Conservation (phyloP, 2,113 vertebrate genomes). For the Jacana jacana region DNA sequence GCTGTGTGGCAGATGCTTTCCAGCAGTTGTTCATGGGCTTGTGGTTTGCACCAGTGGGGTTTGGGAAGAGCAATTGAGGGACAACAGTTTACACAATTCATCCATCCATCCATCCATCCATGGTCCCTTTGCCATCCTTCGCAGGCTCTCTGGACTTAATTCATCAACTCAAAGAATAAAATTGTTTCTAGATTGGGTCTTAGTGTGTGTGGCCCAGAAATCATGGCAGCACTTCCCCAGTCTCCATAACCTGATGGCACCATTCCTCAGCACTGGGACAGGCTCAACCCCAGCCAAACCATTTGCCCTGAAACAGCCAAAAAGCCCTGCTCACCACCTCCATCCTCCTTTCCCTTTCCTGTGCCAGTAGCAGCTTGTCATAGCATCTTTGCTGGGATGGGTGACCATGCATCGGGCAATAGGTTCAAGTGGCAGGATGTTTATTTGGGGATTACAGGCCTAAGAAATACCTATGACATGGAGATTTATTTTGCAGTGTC, state of each 20-base stretch:
- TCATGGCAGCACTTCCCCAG: accelerated
- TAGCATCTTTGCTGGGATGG: not conserved
- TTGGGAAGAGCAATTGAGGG: not conserved
- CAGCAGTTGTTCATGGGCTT: not conserved
- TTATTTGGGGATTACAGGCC: conserved; percentile 67
- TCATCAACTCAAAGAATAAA: not conserved
- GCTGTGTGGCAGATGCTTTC: not conserved
- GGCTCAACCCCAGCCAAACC: not conserved
- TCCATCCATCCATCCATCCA: no score
- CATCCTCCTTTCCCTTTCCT: not conserved
- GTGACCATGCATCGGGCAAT: not conserved
- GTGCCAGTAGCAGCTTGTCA: not conserved
- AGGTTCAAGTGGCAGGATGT: conserved; percentile 65
- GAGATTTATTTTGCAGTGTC: conserved; percentile 27
- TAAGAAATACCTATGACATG: conserved; percentile 17
- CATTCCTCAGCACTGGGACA: not conserved
- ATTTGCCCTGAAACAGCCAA: not conserved
- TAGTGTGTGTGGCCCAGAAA: not conserved
- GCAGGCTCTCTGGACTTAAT: not conserved
- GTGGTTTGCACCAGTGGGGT: not conserved
- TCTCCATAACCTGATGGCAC: not conserved
- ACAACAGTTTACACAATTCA: not conserved
- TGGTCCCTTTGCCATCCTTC: not conserved
- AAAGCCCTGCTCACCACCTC: not conserved
- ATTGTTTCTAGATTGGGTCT: accelerated